Evolutionary conservation across 1,140 invertebrate species (phyloP).

Genomic region (Pogonus chalceus): DNA sequence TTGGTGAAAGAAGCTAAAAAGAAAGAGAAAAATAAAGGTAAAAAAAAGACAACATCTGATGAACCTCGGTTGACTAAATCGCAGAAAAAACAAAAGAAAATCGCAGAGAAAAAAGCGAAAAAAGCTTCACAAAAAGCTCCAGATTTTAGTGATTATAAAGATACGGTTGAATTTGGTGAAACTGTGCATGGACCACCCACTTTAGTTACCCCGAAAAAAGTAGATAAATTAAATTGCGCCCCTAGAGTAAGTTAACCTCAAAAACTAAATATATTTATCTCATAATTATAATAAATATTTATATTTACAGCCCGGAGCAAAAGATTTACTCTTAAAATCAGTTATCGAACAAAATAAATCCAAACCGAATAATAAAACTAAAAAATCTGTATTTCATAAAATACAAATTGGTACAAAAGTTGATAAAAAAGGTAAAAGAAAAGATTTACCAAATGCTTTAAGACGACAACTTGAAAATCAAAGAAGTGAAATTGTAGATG

Average conservation of each 20-base stretch:
- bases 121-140: conserved; percentile 19
- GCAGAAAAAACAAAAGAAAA: conserved; percentile 38
- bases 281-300: not conserved
- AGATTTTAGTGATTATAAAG: conserved; percentile 32
- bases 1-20: conserved; percentile 29
- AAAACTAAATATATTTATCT: not conserved
- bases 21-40: conserved; percentile 33
- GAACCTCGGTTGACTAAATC: conserved; percentile 35
- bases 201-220: conserved; percentile 36
- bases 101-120: conserved; percentile 37
- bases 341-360: conserved; percentile 25
- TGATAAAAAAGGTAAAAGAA: conserved; percentile 39
- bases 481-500: conserved; percentile 39
- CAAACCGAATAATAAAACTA: not conserved
- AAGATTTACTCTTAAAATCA: conserved; percentile 39
- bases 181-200: conserved; percentile 46
- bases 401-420: conserved; percentile 5
- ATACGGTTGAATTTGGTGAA: conserved; percentile 50
- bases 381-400: not conserved
- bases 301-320: conserved; percentile 37
- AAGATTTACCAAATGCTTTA: conserved; percentile 40
- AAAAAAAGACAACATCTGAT: conserved; percentile 31
- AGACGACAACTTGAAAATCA: conserved; percentile 41
- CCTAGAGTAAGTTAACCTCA: conserved; percentile 30
- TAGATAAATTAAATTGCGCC: conserved; percentile 24